Base-by-base conservation (phyloP, 2,888 invertebrate species). In the Mythimna albipuncta region DNA sequence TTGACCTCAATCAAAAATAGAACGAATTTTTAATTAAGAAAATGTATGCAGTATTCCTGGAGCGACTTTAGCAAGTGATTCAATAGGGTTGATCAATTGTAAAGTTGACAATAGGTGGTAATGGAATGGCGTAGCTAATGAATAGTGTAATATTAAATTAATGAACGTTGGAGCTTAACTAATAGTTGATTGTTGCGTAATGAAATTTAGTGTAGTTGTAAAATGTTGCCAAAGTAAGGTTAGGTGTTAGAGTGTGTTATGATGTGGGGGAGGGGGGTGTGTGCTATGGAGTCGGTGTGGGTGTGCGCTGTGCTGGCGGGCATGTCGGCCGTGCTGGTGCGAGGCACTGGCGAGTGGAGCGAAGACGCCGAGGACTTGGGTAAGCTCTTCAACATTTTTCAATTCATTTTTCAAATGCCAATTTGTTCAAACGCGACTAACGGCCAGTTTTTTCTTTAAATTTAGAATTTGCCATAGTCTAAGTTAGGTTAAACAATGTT, bases 361-460 rank as follows among this genome's bases (percentile, higher is more conserved):
- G 96, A 96, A 86, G 96, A 96, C 79, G 96, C 96, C 0, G 96
- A 96, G 77, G 96, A 96, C 79, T 86, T 96, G 75, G 96, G 96
- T 96, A 85, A 93, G 96, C 89, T 10, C 6, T 54, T 35, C 5
- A 11, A 35, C 0, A 19, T n/a, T 6, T 41, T 50, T 35, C 13
- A 2, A 58, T 71, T 52, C 10, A 13, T 32, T 41, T 71, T 41
- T 50, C n/a, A 38, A 71, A 72, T 9, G 1, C n/a, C 6, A 9
- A 50, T 50, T 50, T 7, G 50, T 52, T 52, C 7, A 52, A n/a
- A 52, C 7, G 13, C 3, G 16, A 47, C 16, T 47, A 16, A 16
- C 47, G 19, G 19, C 16, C 47, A 47, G 16, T 16, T 6, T 6
- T 16, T 13, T 19, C 13, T 47, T 47, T 16, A 19, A 47, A 47